Conservation (phyloP, 2,888 invertebrate genomes). For the Chalcis sispes region DNA sequence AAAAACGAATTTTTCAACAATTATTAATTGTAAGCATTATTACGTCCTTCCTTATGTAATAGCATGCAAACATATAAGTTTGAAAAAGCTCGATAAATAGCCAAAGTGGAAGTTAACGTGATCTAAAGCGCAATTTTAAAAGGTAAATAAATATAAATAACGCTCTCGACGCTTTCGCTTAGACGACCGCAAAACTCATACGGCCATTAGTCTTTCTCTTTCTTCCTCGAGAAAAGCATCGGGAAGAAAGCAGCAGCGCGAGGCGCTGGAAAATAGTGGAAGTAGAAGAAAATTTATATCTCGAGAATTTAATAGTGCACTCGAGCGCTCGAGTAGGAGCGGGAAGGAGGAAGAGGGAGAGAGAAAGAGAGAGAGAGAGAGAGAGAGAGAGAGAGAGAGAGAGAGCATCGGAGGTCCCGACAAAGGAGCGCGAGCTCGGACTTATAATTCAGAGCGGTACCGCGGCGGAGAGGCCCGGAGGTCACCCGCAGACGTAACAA, state of each 20-base stretch:
- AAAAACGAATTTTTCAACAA: no score
- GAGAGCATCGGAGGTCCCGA: neutral
- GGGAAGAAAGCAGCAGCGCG: constrained; percentile 20
- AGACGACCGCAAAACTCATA: neutral
- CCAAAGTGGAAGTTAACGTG: no score
- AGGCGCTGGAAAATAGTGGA: neutral
- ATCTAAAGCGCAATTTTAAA: no score
- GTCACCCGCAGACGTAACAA: constrained; percentile 76
- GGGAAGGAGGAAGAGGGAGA: constrained; percentile 17
- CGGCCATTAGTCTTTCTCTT: constrained; percentile 2
- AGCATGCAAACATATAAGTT: no score
- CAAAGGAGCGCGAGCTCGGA: constrained; percentile 43
- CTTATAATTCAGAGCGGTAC: constrained; percentile 69
- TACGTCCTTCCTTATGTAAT: no score
- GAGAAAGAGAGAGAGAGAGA: neutral
- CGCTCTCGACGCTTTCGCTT: neutral
- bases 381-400: neutral
- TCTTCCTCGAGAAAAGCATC: neutral
- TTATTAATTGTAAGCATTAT: no score
- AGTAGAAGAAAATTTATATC: no score
- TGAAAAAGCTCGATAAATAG: no score
- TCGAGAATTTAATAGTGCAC: constrained; percentile 47
- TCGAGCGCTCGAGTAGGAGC: constrained; percentile 18
- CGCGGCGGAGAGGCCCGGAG: constrained; percentile 69
- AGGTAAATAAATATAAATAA: neutral